phyloP scores from a whole-genome alignment of 2,797 vertebrate genomes.

The Zenarchopterus dispar region DNA sequence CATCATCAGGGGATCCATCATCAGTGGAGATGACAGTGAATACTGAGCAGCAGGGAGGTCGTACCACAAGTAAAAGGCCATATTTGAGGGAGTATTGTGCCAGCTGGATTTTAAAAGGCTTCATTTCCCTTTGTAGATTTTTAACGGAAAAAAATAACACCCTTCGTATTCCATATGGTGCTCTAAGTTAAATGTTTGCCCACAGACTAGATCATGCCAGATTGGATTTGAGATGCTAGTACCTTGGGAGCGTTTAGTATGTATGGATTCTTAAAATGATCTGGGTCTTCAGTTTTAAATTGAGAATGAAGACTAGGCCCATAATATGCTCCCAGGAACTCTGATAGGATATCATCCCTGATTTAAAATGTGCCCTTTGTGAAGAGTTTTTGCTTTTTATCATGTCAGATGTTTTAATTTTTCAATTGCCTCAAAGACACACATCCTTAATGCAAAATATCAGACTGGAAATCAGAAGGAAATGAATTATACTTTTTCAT shows the following conservation, averaged over 20 bases:
- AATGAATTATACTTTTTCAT: constrained; percentile 6
- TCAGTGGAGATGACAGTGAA: constrained; percentile 79
- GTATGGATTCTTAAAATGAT: no score
- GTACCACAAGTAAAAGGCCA: constrained; percentile 64
- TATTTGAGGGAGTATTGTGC: constrained; percentile 2
- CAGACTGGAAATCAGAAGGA: no score
- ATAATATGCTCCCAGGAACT: no score
- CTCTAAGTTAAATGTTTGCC: constrained; percentile 10
- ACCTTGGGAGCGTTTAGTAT: no score
- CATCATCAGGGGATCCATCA: constrained; percentile 86
- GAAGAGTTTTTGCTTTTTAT: no score
- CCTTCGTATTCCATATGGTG: constrained; percentile 1
- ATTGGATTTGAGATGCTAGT: constrained; percentile 20
- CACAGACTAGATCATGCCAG: constrained; percentile 10
- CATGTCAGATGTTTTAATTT: no score
- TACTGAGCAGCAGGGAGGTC: constrained; percentile 64
- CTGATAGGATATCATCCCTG: no score
- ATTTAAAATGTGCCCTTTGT: no score
- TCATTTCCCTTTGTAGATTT: constrained; percentile 7
- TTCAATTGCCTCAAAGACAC: no score
- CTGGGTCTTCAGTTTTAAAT: no score
- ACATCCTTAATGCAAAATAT: no score
- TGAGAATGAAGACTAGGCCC: no score
- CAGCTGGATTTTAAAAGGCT: constrained; percentile 31
- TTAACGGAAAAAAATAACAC: constrained; percentile 13